Evolutionary conservation across 2,888 invertebrate genomes (phyloP).

Genomic region (Drosophila meridionalis): DNA sequence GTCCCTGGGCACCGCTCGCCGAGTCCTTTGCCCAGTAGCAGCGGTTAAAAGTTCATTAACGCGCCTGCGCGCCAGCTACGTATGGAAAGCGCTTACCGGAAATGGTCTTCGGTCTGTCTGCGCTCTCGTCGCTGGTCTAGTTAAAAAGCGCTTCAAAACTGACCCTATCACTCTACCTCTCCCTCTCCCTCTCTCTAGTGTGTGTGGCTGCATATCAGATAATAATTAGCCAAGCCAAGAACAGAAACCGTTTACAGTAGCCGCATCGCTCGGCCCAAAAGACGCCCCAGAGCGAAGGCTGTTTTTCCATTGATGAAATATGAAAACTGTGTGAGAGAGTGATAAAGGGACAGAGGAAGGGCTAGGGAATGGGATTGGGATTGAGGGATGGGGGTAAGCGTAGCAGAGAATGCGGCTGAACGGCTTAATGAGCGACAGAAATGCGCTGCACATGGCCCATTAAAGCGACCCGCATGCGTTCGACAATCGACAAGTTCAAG

Average conservation of each 20-base stretch:
- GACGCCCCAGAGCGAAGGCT: constrained; percentile 42
- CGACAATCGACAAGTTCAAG: constrained; percentile 17
- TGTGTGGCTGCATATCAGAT: constrained; percentile 29
- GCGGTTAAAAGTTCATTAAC: constrained; percentile 78
- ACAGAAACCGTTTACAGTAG: constrained; percentile 57
- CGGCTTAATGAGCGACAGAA: constrained; percentile 17
- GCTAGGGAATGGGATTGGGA: neutral
- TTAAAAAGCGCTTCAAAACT: constrained; percentile 4
- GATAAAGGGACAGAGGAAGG: neutral
- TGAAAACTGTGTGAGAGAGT: constrained; percentile 25
- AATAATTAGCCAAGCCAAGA: constrained; percentile 57
- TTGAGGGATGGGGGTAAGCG: neutral
- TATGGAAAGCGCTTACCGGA: constrained; percentile 54
- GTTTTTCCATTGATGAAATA: constrained; percentile 47
- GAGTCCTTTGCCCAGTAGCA: constrained; percentile 43
- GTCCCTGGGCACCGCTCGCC: constrained; percentile 51
- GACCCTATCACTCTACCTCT: neutral
- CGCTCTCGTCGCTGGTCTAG: neutral
- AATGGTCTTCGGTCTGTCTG: constrained; percentile 35
- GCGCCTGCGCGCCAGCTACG: constrained; percentile 54
- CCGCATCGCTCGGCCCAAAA: constrained; percentile 39
- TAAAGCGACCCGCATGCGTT: constrained; percentile 1
- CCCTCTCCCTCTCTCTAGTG: neutral
- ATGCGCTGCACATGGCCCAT: constrained; percentile 4
- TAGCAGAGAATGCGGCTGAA: neutral